Evolutionary conservation across 2,113 vertebrate genomes (phyloP).

Genomic region (Fulica atra): DNA sequence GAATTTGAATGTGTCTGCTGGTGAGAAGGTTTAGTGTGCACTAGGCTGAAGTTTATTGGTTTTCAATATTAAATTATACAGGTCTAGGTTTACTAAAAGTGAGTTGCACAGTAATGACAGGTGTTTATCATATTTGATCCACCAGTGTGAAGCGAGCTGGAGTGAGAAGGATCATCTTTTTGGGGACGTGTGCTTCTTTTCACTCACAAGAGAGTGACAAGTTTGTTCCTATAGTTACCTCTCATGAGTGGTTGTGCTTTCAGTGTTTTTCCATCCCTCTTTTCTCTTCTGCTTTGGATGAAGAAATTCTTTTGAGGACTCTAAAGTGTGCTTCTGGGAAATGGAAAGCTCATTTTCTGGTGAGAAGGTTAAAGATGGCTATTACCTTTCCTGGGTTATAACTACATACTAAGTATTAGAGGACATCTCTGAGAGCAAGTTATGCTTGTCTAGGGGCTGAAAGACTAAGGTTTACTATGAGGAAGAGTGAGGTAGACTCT

Average conservation of each 20-base stretch:
- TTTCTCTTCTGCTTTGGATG: background rate
- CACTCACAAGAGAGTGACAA: background rate
- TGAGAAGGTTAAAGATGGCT: background rate
- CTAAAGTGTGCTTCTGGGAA: background rate
- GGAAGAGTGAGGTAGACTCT: background rate
- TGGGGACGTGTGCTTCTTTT: background rate
- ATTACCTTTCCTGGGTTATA: background rate
- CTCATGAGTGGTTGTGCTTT: background rate
- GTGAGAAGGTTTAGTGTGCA: background rate
- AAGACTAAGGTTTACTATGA: background rate
- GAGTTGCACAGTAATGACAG: background rate
- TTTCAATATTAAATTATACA: background rate
- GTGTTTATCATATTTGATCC: background rate
- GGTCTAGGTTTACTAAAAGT: background rate
- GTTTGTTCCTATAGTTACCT: background rate
- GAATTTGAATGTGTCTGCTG: background rate
- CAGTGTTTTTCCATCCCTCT: fast-evolving
- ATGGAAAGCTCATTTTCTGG: background rate
- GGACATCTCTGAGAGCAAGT: background rate
- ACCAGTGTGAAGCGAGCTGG: background rate
- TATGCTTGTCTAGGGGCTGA: background rate
- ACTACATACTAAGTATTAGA: background rate
- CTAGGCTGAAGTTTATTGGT: background rate
- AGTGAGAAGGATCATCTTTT: background rate
- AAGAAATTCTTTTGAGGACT: background rate